Conservation (phyloP, 2,797 vertebrate genomes). For the Acanthurus tractus region DNA sequence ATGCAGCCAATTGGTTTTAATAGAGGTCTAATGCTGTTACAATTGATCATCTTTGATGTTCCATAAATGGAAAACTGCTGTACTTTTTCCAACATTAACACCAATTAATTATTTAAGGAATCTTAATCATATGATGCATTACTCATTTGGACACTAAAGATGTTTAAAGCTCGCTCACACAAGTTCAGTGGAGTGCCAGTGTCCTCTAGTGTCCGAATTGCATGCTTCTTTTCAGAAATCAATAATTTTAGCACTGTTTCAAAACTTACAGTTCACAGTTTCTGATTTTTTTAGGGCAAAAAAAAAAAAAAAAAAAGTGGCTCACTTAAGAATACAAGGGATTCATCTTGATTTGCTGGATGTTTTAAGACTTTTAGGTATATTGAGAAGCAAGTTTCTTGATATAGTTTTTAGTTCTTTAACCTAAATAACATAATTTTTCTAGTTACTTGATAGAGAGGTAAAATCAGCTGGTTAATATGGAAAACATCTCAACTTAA, state of each 20-base stretch:
- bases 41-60: slow-evolving; percentile 1
- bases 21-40: not conserved
- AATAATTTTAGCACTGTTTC: not conserved
- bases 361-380: not conserved
- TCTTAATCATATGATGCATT: slow-evolving; percentile 31
- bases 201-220: slow-evolving; percentile 69
- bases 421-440: no score
- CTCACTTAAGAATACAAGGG: not conserved
- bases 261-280: not conserved
- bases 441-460: no score
- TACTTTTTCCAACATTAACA: slow-evolving; percentile 24
- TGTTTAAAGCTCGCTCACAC: not conserved
- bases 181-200: slow-evolving; percentile 37
- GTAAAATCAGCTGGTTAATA: no score
- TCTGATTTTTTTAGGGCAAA: not conserved
- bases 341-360: not conserved
- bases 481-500: no score
- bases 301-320: not conserved
- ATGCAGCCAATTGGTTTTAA: not conserved
- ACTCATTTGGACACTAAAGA: slow-evolving; percentile 22
- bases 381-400: not conserved
- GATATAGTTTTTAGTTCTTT: not conserved
- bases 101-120: slow-evolving; percentile 28
- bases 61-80: slow-evolving; percentile 10
- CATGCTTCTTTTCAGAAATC: not conserved